Percentiles rank a stretch among this genome's conserved stretches.
Conservation (phyloP, 2,113 vertebrate species). For the Labrus mixtus region DNA sequence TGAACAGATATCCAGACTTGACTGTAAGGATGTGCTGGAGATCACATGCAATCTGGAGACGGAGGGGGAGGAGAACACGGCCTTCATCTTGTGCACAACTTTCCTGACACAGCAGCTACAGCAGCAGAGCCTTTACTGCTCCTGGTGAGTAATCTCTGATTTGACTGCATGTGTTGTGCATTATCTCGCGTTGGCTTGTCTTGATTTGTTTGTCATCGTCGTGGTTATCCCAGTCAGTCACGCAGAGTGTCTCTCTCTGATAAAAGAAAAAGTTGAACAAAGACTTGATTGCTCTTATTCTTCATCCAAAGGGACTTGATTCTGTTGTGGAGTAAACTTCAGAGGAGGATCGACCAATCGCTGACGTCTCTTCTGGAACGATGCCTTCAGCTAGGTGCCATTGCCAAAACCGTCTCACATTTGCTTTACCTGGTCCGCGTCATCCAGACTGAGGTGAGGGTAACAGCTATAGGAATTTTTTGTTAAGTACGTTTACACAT, state of each 20-base stretch:
- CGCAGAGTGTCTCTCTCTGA: too few relatives aligned
- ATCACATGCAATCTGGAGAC: constrained; percentile 96
- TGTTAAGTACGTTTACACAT: too few relatives aligned
- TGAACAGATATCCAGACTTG: constrained; percentile 92
- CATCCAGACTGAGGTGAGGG: constrained; percentile 92
- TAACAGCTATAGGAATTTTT: neutral
- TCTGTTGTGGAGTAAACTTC: constrained; percentile 96
- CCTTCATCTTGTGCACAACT: constrained; percentile 96
- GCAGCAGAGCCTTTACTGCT: constrained; percentile 92
- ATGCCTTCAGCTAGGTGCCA: constrained; percentile 96
- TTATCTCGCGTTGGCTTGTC: neutral
- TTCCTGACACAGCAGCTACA: constrained; percentile 98
- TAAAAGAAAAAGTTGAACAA: too few relatives aligned
- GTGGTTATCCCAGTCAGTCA: neutral
- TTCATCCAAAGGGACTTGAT: constrained; percentile 90
- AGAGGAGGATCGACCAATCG: constrained; percentile 93
- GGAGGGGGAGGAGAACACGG: constrained; percentile 95
- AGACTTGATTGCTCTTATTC: neutral
- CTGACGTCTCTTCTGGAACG: constrained; percentile 93
- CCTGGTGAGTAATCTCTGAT: constrained; percentile 86
- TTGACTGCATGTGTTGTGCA: neutral
- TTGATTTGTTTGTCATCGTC: neutral
- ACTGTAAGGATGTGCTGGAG: constrained; percentile 95
- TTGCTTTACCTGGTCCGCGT: constrained; percentile 96
- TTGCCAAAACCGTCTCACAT: constrained; percentile 95